Conservation (phyloP, 1,140 invertebrate species). For the Drosophila nigrodunni region DNA sequence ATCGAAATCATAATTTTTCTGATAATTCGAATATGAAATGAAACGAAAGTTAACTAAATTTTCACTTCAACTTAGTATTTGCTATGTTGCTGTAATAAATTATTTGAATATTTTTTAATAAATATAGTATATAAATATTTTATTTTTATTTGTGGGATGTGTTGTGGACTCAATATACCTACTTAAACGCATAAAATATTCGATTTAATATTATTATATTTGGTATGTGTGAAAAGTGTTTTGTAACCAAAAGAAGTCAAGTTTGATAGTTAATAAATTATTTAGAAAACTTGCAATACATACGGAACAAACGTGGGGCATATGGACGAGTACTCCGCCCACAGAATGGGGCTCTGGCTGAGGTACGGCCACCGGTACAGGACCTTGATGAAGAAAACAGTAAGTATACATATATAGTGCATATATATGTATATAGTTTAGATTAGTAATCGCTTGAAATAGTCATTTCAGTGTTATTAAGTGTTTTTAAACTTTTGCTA, state of each 20-base stretch:
- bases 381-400: slow-evolving; percentile 75
- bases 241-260: slow-evolving; percentile 69
- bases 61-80: slow-evolving; percentile 55
- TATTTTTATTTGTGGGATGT: slow-evolving; percentile 45
- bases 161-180: slow-evolving; percentile 63
- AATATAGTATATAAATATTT: slow-evolving; percentile 40
- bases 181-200: slow-evolving; percentile 69
- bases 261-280: slow-evolving; percentile 18
- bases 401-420: slow-evolving; percentile 6
- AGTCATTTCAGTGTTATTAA: not conserved
- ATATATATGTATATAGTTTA: not conserved
- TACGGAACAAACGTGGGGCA: slow-evolving; percentile 93
- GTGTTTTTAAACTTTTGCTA: slow-evolving; percentile 57
- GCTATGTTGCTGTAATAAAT: slow-evolving; percentile 69
- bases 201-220: slow-evolving; percentile 29
- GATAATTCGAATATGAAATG: slow-evolving; percentile 41
- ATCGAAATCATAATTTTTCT: slow-evolving; percentile 40
- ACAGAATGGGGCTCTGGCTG: slow-evolving; percentile 90
- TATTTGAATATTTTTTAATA: slow-evolving; percentile 48
- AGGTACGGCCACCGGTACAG: slow-evolving; percentile 83
- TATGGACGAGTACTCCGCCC: slow-evolving; percentile 93
- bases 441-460: slow-evolving; percentile 50
- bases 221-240: slow-evolving; percentile 28
- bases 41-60: slow-evolving; percentile 44
- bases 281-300: slow-evolving; percentile 73